Evolutionary conservation across 2,888 invertebrate species (phyloP).

Genomic region (Dione juno): DNA sequence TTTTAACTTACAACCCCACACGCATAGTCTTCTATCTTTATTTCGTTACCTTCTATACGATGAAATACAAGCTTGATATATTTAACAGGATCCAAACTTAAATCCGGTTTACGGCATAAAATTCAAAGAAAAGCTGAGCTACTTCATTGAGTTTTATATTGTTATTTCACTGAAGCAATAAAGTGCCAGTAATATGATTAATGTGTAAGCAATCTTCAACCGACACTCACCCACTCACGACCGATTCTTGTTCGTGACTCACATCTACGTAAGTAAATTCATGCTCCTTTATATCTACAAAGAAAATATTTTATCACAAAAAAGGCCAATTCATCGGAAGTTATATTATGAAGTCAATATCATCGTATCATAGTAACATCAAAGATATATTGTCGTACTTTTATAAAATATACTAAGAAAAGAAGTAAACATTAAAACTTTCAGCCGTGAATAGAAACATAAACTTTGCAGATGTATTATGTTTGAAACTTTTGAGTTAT

Average conservation of each 20-base stretch:
- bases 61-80: background rate
- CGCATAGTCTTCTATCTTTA: no score
- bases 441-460: conserved; percentile 34
- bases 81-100: background rate
- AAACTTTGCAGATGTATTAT: conserved; percentile 37
- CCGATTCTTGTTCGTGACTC: conserved; percentile 61
- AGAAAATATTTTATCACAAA: conserved; percentile 41
- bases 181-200: conserved; percentile 75
- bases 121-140: conserved; percentile 19
- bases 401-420: conserved; percentile 39
- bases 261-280: conserved; percentile 50
- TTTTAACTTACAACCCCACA: conserved; percentile 26
- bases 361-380: conserved; percentile 33
- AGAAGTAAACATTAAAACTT: conserved; percentile 37
- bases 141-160: conserved; percentile 50
- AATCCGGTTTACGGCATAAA: conserved; percentile 3
- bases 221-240: conserved; percentile 63
- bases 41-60: background rate
- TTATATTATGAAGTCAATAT: conserved; percentile 42
- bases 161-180: conserved; percentile 73
- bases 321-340: conserved; percentile 38
- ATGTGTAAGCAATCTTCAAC: conserved; percentile 64
- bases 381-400: conserved; percentile 40
- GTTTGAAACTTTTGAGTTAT: conserved; percentile 35
- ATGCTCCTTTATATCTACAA: conserved; percentile 51